Conservation (phyloP, 1,140 invertebrate species). For the Nebria ingens region DNA sequence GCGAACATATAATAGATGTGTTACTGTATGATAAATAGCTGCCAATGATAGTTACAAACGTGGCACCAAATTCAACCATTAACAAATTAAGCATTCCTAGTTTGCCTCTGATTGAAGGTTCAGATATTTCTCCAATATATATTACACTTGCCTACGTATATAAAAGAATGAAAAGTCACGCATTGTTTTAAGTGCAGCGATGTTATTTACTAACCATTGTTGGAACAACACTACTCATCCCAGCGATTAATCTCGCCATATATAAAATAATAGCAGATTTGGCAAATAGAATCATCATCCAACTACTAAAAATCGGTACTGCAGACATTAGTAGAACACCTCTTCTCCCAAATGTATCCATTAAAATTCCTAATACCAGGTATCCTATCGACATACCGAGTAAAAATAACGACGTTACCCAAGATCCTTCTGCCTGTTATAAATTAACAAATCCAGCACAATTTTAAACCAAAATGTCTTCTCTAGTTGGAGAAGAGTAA, state of each 20-base stretch:
- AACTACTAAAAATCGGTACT: not conserved
- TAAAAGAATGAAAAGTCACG: too few species aligned
- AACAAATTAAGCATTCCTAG: not conserved
- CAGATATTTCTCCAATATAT: constrained; percentile 7
- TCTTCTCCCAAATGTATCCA: not conserved
- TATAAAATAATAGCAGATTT: not conserved
- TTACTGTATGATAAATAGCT: not conserved
- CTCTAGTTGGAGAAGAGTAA: too few species aligned
- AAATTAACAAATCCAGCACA: too few species aligned
- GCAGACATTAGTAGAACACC: not conserved
- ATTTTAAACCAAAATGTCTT: too few species aligned
- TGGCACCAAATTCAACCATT: not conserved
- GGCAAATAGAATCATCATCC: not conserved
- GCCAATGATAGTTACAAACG: not conserved
- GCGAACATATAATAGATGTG: too few species aligned
- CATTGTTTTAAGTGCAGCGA: too few species aligned
- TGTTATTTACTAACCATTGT: not conserved
- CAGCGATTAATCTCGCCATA: not conserved
- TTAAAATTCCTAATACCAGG: not conserved
- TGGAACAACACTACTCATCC: not conserved
- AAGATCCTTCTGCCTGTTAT: not conserved
- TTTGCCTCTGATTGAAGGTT: not conserved
- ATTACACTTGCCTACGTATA: not conserved
- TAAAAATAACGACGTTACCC: not conserved
- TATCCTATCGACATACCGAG: not conserved